Conservation (phyloP, 2,113 vertebrate genomes). For the Xenus cinereus region DNA sequence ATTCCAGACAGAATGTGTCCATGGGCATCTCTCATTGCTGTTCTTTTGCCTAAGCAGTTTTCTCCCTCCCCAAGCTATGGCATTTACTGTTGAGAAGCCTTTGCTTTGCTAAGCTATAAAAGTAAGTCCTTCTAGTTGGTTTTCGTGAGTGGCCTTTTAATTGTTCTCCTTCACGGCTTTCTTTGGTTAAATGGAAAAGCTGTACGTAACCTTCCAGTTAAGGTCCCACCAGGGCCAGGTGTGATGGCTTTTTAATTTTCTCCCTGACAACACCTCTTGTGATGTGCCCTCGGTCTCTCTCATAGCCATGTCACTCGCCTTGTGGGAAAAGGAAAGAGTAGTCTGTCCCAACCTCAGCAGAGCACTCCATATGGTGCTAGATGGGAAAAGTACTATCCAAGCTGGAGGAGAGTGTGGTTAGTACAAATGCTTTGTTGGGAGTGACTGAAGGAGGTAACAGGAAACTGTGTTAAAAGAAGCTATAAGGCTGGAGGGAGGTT, state of each 20-base stretch:
- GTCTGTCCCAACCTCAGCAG: neutral
- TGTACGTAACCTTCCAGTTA: neutral
- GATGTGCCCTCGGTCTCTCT: neutral
- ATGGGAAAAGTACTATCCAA: neutral
- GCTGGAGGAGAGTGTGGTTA: neutral
- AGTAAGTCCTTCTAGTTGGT: neutral
- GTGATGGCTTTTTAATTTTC: conserved; percentile 3
- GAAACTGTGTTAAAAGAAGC: neutral
- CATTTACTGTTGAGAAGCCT: neutral
- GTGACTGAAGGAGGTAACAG: neutral
- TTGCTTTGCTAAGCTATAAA: neutral
- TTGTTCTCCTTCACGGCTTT: neutral
- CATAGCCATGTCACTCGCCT: neutral
- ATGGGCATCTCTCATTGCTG: neutral
- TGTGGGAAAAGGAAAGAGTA: neutral
- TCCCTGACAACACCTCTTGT: neutral
- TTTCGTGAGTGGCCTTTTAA: neutral
- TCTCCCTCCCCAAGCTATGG: neutral
- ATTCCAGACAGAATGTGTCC: neutral
- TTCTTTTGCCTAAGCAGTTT: neutral
- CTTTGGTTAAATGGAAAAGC: neutral
- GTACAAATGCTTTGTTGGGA: neutral
- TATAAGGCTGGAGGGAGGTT: neutral
- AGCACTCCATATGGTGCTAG: neutral
- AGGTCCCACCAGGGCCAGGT: neutral